Evolutionary conservation across 2,113 vertebrate genomes (phyloP).

Genomic region (Vulpes vulpes): DNA sequence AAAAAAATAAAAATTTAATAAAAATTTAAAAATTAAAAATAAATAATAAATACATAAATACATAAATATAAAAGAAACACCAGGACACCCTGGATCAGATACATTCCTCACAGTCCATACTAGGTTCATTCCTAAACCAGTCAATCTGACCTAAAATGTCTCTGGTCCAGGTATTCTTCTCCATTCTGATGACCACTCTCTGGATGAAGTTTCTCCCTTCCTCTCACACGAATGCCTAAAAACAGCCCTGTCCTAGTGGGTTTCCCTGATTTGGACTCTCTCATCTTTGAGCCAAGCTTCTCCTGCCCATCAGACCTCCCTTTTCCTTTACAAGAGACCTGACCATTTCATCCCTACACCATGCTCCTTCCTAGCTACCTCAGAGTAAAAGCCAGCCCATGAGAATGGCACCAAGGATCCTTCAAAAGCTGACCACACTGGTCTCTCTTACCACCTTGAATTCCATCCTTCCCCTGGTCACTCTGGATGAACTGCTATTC

Average conservation of each 20-base stretch:
- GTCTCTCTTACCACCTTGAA: neutral
- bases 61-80: neutral
- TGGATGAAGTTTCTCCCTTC: neutral
- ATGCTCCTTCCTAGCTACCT: neutral
- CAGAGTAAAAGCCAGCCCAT: neutral
- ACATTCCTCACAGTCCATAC: neutral
- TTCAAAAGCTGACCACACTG: neutral
- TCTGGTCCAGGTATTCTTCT: too few species aligned
- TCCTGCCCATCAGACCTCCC: neutral
- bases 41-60: too few species aligned
- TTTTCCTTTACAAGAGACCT: neutral
- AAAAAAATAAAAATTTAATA: too few species aligned
- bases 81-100: accelerated
- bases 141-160: neutral
- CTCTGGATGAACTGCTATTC: neutral
- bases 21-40: too few species aligned
- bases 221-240: neutral
- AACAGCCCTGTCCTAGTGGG: neutral
- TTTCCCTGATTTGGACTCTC: neutral
- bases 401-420: too few species aligned
- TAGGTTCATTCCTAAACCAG: too few species aligned
- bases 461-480: neutral
- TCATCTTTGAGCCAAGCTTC: neutral
- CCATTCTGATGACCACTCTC: neutral
- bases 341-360: neutral